Base-by-base conservation (phyloP, 2,888 invertebrate species). In the Eupelmus urozonus region DNA sequence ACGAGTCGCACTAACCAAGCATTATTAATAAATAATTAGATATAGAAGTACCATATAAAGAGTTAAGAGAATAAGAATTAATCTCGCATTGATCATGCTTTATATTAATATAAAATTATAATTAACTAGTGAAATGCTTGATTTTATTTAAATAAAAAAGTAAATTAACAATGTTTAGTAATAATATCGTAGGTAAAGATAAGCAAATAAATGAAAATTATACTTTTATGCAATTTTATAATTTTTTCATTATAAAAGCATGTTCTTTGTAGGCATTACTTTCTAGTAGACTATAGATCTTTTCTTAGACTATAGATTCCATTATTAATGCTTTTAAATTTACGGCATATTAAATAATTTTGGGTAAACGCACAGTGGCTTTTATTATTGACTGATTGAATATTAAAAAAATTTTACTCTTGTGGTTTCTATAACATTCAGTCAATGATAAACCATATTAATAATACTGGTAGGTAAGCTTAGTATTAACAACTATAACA, bases 1-100 rank as follows among this genome's bases (percentile, higher is more conserved):
- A 63, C 40, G 57, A 20, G n/a, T 69, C 67, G 62, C 82, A 77
- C 74, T 78, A 83, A 83, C 83, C 85, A 87, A 87, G 84, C 85
- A 84, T 84, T 82, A 72, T 85, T 83, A 57, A 57, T n/a, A 62
- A 40, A 13, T 63, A 65, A 42, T 16, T 23, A 29, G 42, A 13
- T 40, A n/a, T n/a, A n/a, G n/a, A n/a, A n/a, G n/a, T n/a, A n/a
- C n/a, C n/a, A n/a, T n/a, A n/a, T n/a, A n/a, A n/a, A n/a, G n/a
- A n/a, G n/a, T n/a, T n/a, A n/a, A n/a, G n/a, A n/a, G n/a, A n/a
- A n/a, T n/a, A n/a, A n/a, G n/a, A n/a, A n/a, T n/a, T n/a, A n/a
- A n/a, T n/a, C n/a, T n/a, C n/a, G n/a, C n/a, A n/a, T n/a, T n/a
- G n/a, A n/a, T n/a, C n/a, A n/a, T n/a, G n/a, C n/a, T n/a, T n/a